These are phyloP conservation scores for Neuroterus valhalla DNA, from an alignment of 1,140 invertebrate genomes.

Conservation along the genomic window DNA sequence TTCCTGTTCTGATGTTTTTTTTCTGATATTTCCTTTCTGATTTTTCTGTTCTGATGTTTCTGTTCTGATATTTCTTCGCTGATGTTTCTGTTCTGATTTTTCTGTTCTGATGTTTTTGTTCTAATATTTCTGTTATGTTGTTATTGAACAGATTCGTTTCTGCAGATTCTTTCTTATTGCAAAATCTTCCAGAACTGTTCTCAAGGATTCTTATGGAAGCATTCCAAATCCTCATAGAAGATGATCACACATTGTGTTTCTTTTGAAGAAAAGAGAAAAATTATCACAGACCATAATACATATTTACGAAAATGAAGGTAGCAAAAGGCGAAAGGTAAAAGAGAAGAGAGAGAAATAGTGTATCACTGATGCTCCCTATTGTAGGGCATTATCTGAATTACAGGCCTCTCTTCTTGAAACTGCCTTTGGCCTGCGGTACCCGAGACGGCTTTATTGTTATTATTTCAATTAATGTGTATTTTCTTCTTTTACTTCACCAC, in stretches of 20 bases:
- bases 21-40: no score
- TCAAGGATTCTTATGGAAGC: neutral
- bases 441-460: conserved; percentile 38
- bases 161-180: neutral
- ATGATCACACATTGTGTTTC: conserved; percentile 4
- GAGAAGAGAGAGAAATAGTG: conserved; percentile 21
- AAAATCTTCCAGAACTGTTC: neutral
- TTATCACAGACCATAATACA: neutral
- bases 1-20: no score
- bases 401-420: conserved; percentile 36
- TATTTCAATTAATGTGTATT: conserved; percentile 57
- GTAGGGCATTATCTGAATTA: conserved; percentile 43
- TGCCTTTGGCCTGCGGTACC: conserved; percentile 1
- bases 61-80: no score
- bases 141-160: no score
- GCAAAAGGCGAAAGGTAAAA: neutral
- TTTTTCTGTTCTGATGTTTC: no score
- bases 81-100: no score
- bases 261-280: neutral
- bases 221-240: neutral
- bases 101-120: neutral
- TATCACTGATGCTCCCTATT: conserved; percentile 41
- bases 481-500: conserved; percentile 31
- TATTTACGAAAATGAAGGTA: neutral
- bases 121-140: conserved; percentile 4